phyloP scores from a whole-genome alignment of 2,797 vertebrate species.

The Crotalus adamanteus region DNA sequence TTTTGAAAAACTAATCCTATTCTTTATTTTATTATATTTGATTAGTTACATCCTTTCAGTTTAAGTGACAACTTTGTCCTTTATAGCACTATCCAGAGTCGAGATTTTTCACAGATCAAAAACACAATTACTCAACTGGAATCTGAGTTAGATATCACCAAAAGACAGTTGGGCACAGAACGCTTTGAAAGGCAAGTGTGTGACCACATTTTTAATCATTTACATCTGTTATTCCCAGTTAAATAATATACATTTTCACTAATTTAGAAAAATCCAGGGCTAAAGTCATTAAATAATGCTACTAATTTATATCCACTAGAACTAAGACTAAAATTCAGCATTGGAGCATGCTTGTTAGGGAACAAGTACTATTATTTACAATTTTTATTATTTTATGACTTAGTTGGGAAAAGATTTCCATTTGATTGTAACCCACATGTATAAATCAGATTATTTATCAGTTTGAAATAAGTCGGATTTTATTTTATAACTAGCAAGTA shows the following conservation, averaged over 20 bases:
- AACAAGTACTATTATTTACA: neutral
- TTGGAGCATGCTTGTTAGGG: neutral
- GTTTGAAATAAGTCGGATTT: neutral
- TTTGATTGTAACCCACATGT: neutral
- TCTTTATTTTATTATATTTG: conserved; percentile 31
- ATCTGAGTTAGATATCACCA: conserved; percentile 74
- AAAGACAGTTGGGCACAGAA: conserved; percentile 75
- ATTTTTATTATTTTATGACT: neutral
- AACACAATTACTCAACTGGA: conserved; percentile 71
- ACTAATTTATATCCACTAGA: neutral
- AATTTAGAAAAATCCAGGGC: neutral
- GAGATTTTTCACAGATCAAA: conserved; percentile 75
- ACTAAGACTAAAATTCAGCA: neutral
- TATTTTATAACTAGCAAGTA: neutral
- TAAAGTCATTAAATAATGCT: neutral
- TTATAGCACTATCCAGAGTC: conserved; percentile 65
- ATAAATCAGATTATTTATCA: neutral
- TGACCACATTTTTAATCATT: conserved; percentile 22
- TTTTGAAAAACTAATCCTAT: conserved; percentile 34
- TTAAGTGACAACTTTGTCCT: conserved; percentile 31
- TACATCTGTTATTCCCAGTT: conserved; percentile 21
- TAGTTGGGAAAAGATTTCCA: neutral
- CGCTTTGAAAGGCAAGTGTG: conserved; percentile 75
- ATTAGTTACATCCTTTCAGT: conserved; percentile 32
- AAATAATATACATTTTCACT: conserved; percentile 5